A percentile compares a stretch with the other conserved stretches of the same genome.
Conservation (phyloP, 2,797 vertebrate species). For the Chaunax sp. region DNA sequence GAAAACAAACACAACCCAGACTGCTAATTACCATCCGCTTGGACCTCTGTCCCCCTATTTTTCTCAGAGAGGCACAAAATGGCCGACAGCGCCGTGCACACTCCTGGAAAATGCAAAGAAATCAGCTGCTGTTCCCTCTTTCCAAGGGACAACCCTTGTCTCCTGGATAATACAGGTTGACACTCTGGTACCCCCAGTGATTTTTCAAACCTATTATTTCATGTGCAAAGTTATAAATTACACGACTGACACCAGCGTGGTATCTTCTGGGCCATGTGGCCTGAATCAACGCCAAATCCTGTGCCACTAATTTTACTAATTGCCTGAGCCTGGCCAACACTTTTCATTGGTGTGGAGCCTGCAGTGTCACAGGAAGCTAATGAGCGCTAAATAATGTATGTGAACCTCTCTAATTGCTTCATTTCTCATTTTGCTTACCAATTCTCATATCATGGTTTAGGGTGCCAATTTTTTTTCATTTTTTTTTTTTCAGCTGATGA, state of each 20-base stretch:
- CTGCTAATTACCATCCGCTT: conserved; percentile 84
- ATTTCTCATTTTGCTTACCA: conserved; percentile 87
- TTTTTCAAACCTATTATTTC: conserved; percentile 88
- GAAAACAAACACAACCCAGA: conserved; percentile 87
- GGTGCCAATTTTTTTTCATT: conserved; percentile 74
- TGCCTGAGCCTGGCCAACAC: conserved; percentile 85
- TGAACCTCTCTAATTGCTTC: conserved; percentile 88
- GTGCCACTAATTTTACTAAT: conserved; percentile 90
- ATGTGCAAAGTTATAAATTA: conserved; percentile 86
- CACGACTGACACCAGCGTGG: conserved; percentile 83
- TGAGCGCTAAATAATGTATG: conserved; percentile 90
- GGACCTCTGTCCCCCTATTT: conserved; percentile 78
- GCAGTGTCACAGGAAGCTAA: conserved; percentile 88
- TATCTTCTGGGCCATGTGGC: conserved; percentile 89
- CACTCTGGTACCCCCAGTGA: conserved; percentile 74
- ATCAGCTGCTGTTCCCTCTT: conserved; percentile 57
- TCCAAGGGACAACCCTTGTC: conserved; percentile 70
- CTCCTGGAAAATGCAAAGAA: conserved; percentile 48
- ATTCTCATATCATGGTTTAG: conserved; percentile 82
- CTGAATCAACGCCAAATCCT: conserved; percentile 87
- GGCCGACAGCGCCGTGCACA: conserved; percentile 65
- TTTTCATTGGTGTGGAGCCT: conserved; percentile 85
- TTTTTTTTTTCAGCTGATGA: conserved; percentile 57
- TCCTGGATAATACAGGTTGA: conserved; percentile 77
- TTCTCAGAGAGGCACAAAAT: conserved; percentile 76